Base-by-base conservation (phyloP, 2,797 vertebrate species). In the Pteropus rufus region DNA sequence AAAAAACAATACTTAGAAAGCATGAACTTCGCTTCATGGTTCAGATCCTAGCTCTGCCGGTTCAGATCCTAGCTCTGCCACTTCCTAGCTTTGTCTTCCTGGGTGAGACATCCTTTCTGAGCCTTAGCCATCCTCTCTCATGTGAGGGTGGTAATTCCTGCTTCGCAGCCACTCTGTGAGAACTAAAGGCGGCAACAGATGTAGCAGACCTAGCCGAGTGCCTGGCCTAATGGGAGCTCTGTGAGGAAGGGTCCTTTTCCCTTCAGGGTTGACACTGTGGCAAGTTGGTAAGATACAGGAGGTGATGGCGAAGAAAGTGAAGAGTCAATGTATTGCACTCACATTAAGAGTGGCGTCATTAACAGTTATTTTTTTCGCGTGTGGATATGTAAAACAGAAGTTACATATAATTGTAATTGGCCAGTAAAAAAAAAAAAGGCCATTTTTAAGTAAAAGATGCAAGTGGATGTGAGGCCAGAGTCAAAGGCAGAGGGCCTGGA, bases 1-100 rank as follows among this genome's bases (percentile, higher is more conserved):
- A 82, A 65, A 87, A 84, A 82, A 65, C 85, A 34, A 64, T 77
- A 41, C 23, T 69, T 88, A 72, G 31, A 79, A 96, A 94, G 82
- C 65, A 16, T 10, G 44, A 86, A 36, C 11, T 54, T 54, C 29
- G 12, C 46, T 46, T 46, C 46, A 46, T 46, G 46, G 41, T 41
- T 41, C 41, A 41, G 36, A 36, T 36, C 36, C 36, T 36, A 36
- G 36, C 36, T 36, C 36, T 36, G 36, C 36, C 3, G 44, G 46
- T 46, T 46, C 46, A 46, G 26, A 64, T 56, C 15, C 49, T 83
- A 46, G 26, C 15, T 73, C 60, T 81, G 56, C 11, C 41, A 0
- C 16, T 24, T 64, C 46, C 67, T 87, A 60, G 56, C 49, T 79
- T 95, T 87, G 31, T 23, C 34, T 8, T 77, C 26, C 36, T 65